Evolutionary conservation across 30 jellyfish, hydroid and myxozoan genomes (phyloP).

Genomic region (Haliclystus octoradiatus): DNA sequence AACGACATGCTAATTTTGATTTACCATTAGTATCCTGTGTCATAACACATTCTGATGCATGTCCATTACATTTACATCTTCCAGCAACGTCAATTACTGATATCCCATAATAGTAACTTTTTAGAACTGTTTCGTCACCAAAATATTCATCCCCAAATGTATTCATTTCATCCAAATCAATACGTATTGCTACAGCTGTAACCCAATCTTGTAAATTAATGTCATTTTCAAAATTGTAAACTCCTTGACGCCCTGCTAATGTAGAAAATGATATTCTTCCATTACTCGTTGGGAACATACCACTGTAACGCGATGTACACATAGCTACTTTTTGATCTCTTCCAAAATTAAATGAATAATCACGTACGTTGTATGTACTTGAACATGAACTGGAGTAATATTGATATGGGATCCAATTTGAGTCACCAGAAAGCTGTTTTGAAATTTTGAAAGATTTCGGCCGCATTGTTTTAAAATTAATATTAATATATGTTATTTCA

Average conservation of each 20-base stretch:
- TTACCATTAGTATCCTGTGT: slow-evolving; percentile 25
- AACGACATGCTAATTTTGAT: slow-evolving; percentile 38
- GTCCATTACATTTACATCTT: slow-evolving; percentile 96
- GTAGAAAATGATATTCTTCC: slow-evolving; percentile 93
- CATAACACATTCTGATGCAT: slow-evolving; percentile 78
- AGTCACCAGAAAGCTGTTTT: slow-evolving; percentile 53
- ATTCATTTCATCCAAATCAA: slow-evolving; percentile 71
- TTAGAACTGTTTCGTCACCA: slow-evolving; percentile 89
- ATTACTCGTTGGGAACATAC: slow-evolving; percentile 69
- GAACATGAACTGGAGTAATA: slow-evolving; percentile 64
- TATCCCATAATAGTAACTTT: slow-evolving; percentile 90
- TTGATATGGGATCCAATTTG: slow-evolving; percentile 89
- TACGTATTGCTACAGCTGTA: slow-evolving; percentile 67
- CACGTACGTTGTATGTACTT: slow-evolving; percentile 58
- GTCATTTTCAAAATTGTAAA: slow-evolving; percentile 64
- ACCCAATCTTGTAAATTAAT: slow-evolving; percentile 95
- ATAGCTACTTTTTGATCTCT: slow-evolving; percentile 69
- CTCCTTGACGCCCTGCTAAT: slow-evolving; percentile 83
- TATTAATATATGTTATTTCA: slow-evolving; percentile 61
- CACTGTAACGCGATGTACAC: slow-evolving; percentile 82
- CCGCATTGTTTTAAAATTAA: slow-evolving; percentile 67
- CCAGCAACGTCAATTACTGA: slow-evolving; percentile 96
- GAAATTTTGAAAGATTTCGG: slow-evolving; percentile 90
- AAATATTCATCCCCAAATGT: slow-evolving; percentile 96
- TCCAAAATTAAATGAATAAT: slow-evolving; percentile 27